phyloP scores from a whole-genome alignment of 2,888 invertebrate genomes.

The Scaptodrosophila latifasciaeformis region DNA sequence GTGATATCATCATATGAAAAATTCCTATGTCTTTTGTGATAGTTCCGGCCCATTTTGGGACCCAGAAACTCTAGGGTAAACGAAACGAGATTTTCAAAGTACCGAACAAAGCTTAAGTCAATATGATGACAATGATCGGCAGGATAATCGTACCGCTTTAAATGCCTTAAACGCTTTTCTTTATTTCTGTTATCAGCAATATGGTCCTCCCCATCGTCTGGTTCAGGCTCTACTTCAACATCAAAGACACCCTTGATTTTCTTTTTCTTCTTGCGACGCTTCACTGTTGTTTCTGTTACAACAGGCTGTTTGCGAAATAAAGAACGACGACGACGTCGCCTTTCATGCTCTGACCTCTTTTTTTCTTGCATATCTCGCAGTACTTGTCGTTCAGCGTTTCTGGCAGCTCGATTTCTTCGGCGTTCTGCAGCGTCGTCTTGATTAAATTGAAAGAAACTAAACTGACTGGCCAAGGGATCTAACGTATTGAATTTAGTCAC shows the following conservation, averaged over 20 bases:
- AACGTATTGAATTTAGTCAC: too few species aligned
- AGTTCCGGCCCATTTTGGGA: slow-evolving; percentile 49
- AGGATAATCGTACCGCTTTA: slow-evolving; percentile 49
- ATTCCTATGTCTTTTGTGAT: slow-evolving; percentile 55
- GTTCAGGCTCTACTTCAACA: slow-evolving; percentile 44
- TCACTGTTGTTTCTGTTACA: neutral
- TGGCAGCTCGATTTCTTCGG: slow-evolving; percentile 17
- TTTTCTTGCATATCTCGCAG: slow-evolving; percentile 30
- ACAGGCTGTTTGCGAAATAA: neutral
- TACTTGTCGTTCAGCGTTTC: slow-evolving; percentile 38
- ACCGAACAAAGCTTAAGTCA: slow-evolving; percentile 58
- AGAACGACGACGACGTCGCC: slow-evolving; percentile 20
- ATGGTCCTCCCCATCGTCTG: slow-evolving; percentile 38
- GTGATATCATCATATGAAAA: slow-evolving; percentile 65
- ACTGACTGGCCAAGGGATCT: too few species aligned
- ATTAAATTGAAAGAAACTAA: too few species aligned
- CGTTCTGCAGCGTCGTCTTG: slow-evolving; percentile 11
- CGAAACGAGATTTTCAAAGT: slow-evolving; percentile 47
- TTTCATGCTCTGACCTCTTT: slow-evolving; percentile 18
- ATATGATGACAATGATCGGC: slow-evolving; percentile 66
- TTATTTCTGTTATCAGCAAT: slow-evolving; percentile 51
- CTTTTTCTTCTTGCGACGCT: slow-evolving; percentile 16
- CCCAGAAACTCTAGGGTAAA: slow-evolving; percentile 65
- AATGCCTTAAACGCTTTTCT: slow-evolving; percentile 26
- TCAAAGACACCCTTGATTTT: slow-evolving; percentile 34